Evolutionary conservation across 2,888 invertebrate species (phyloP), one percentile per base, ranked within the genome.

Genomic region (Tineola bisselliella): DNA sequence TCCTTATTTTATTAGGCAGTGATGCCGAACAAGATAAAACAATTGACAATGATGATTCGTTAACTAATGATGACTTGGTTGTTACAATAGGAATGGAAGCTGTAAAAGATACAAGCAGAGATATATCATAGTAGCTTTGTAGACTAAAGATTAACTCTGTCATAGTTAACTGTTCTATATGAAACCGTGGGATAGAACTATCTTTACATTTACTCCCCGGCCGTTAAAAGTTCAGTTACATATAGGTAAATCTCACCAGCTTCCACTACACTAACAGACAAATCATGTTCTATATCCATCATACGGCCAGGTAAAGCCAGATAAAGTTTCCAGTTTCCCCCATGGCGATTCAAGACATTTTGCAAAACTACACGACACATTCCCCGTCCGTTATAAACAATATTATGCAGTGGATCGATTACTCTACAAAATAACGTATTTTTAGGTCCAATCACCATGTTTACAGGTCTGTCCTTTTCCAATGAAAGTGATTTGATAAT

Each of bases 351-450:
- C 0, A 66, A 68, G 0, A 72, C 79, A 58, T 72, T 72, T 3
- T 72, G 69, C 12, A 84, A 17, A 0, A 61, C 63, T n/a, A 84
- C 64, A 43, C 62, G 66, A 64, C 86, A 87, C 61, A 65, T 70
- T 1, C 84, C 80, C 59, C 83, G 83, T 43, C 70, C 70, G 30
- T 83, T 78, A 62, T 70, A 81, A 6, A 75, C 65, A 0, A 63
- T 64, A 13, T 64, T 60, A 0, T 68, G 69, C 12, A 59, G 44
- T 0, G 75, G 70, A 31, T 76, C 72, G 5, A 65, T 62, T 0
- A 83, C 62, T 61, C 64, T 73, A 64, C 87, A 87, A 69, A 79
- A 84, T 0, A 78, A 67, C 0, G 77, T 72, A 59, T 75, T 66
- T 60, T 72, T 71, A 0, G 83, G 76, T 0, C 86, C 84, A 8